Percentiles rank a stretch among this genome's conserved stretches.
These are phyloP conservation scores for Lydus trimaculatus DNA, from an alignment of 2,888 invertebrate genomes.

Conservation along the genomic window DNA sequence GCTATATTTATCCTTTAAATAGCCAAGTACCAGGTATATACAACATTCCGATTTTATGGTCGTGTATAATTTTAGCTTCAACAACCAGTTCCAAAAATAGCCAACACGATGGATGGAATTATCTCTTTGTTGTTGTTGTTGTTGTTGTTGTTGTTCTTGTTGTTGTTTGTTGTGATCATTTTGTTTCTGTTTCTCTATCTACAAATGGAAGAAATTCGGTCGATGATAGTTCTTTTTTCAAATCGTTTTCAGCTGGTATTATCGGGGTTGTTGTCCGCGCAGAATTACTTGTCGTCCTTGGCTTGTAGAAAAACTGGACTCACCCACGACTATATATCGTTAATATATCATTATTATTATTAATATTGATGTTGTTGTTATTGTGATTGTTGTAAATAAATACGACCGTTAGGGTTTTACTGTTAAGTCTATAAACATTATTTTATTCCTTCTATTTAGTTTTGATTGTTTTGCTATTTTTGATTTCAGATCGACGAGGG, in stretches of 20 bases:
- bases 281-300: constrained; percentile 45
- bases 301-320: constrained; percentile 38
- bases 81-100: constrained; percentile 35
- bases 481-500: constrained; percentile 65
- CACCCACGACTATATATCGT: constrained; percentile 33
- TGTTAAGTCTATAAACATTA: constrained; percentile 12
- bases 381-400: too few relatives aligned
- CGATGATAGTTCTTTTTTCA: background rate
- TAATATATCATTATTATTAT: background rate
- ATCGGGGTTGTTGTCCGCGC: constrained; percentile 46
- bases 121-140: background rate
- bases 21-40: constrained; percentile 17
- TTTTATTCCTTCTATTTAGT: background rate
- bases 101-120: constrained; percentile 14
- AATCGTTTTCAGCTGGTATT: constrained; percentile 32
- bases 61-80: constrained; percentile 30
- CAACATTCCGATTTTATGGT: constrained; percentile 32
- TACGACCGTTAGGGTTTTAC: constrained; percentile 11
- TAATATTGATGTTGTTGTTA: background rate
- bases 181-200: background rate
- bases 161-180: background rate
- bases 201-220: background rate
- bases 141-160: background rate
- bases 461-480: constrained; percentile 23
- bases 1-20: constrained; percentile 31